A percentile compares a stretch with the other conserved stretches of the same genome.
These are phyloP conservation scores for Hoplias malabaricus DNA, from an alignment of 2,113 vertebrate genomes.

Conservation along the genomic window DNA sequence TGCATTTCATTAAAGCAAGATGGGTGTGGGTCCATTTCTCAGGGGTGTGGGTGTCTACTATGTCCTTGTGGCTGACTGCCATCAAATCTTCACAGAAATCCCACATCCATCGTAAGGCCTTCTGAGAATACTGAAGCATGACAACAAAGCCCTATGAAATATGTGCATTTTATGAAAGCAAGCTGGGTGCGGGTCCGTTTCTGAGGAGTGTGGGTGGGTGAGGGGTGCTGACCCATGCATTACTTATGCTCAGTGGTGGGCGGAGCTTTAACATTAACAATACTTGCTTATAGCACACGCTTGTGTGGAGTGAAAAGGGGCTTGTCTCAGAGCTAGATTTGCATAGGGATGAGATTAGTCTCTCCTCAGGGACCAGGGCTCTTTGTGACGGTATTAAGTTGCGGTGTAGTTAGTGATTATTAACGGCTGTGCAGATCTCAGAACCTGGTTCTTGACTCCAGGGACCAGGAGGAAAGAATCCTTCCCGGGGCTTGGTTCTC, in stretches of 20 bases:
- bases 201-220: not conserved
- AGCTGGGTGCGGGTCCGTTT: not conserved
- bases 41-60: not conserved
- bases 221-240: not conserved
- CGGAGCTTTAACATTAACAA: not conserved
- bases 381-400: not conserved
- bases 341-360: constrained; percentile 18
- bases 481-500: not conserved
- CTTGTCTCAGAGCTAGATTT: not conserved
- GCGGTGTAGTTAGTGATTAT: not conserved
- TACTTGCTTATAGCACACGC: not conserved
- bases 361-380: not conserved
- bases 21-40: not conserved
- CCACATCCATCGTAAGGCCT: no score
- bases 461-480: constrained; percentile 5
- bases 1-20: not conserved
- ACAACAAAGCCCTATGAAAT: not conserved
- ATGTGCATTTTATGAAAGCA: not conserved
- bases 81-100: no score
- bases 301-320: not conserved
- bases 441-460: constrained; percentile 1
- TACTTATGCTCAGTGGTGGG: not conserved
- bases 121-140: no score
- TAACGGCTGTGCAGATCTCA: not conserved
- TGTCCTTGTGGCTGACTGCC: no score